These are phyloP conservation scores for Myripristis jacobus DNA, from an alignment of 2,797 vertebrate species.

Conservation along the genomic window DNA sequence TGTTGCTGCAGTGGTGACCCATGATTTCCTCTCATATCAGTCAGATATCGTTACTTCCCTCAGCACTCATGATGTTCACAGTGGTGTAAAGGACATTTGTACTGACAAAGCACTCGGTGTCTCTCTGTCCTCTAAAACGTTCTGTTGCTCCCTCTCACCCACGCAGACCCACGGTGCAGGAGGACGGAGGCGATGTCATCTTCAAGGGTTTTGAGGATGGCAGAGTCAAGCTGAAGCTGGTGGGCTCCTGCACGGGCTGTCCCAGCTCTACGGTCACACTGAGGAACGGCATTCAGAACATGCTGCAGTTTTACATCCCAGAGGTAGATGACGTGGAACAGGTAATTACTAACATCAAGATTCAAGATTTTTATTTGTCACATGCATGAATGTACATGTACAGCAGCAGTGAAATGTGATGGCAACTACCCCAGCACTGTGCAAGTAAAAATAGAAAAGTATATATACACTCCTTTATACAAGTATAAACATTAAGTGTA, in stretches of 20 bases:
- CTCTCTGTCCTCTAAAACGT: slow-evolving; percentile 20
- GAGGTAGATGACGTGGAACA: slow-evolving; percentile 85
- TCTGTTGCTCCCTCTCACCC: slow-evolving; percentile 4
- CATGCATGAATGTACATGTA: no score
- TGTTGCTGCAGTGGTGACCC: neutral
- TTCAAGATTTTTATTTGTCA: no score
- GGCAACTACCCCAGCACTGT: no score
- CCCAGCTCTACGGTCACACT: slow-evolving; percentile 86
- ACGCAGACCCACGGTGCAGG: slow-evolving; percentile 87
- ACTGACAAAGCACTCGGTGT: slow-evolving; percentile 3
- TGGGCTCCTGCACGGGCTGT: slow-evolving; percentile 87
- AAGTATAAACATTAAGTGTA: no score
- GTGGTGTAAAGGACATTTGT: slow-evolving; percentile 2
- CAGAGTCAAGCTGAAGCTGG: slow-evolving; percentile 85
- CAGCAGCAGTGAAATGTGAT: no score
- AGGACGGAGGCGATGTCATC: slow-evolving; percentile 87
- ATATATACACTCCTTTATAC: no score
- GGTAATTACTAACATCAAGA: slow-evolving; percentile 67
- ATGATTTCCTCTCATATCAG: no score
- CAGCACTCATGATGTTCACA: neutral
- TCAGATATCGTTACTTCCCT: no score
- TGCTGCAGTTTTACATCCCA: slow-evolving; percentile 89
- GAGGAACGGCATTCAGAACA: slow-evolving; percentile 87
- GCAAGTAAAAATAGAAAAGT: no score
- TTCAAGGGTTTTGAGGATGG: slow-evolving; percentile 86